A percentile compares a stretch with the other conserved stretches of the same genome.
Conservation (phyloP, 2,113 vertebrate genomes). For the Oreochromis niloticus region DNA sequence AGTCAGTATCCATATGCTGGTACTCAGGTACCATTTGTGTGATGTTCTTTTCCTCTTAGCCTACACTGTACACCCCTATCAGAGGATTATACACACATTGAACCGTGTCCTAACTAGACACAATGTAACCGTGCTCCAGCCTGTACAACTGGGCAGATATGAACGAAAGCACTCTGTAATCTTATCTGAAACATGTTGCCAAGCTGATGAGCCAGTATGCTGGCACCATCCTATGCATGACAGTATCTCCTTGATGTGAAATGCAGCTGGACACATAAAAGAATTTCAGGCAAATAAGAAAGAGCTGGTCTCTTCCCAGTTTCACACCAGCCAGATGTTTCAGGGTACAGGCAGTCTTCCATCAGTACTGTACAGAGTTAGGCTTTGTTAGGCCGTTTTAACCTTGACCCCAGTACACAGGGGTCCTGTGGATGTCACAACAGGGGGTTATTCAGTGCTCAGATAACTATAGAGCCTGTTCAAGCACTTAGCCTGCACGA, state of each 20-base stretch:
- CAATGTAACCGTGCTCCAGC: constrained; percentile 32
- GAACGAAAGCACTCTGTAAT: constrained; percentile 33
- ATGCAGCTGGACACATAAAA: constrained; percentile 37
- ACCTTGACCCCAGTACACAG: neutral
- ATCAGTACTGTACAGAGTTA: neutral
- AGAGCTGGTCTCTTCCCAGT: neutral
- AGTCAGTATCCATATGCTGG: constrained; percentile 42
- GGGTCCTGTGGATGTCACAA: neutral
- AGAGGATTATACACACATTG: constrained; percentile 30
- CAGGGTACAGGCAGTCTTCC: neutral
- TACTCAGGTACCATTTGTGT: constrained; percentile 52
- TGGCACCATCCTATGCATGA: constrained; percentile 12
- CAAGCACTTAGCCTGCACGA: neutral
- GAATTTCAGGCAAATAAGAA: neutral
- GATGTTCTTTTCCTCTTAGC: constrained; percentile 39
- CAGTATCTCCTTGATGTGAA: constrained; percentile 24
- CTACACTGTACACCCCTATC: constrained; percentile 47
- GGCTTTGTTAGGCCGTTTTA: neutral
- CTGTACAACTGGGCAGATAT: constrained; percentile 25
- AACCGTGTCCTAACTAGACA: constrained; percentile 34
- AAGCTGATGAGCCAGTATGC: constrained; percentile 41
- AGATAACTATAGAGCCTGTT: neutral
- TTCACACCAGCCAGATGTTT: constrained; percentile 16
- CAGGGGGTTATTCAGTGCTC: neutral
- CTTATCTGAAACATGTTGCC: constrained; percentile 48